Conservation (phyloP, 2,888 invertebrate species). For the Caenorhabditis afra region DNA sequence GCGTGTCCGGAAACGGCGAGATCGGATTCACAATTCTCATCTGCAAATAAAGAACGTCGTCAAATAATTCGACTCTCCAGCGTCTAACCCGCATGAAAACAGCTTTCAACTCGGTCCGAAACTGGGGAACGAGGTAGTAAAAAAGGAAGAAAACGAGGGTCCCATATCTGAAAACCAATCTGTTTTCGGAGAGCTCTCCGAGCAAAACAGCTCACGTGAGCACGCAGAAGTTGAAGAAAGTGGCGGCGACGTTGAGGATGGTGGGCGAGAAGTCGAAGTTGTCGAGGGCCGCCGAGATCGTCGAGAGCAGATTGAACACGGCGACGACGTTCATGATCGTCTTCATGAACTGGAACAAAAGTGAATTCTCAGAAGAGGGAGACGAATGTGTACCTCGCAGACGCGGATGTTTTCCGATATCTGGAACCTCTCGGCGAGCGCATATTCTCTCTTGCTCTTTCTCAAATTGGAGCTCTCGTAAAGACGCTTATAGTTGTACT, state of each 20-base stretch:
- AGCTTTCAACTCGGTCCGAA: slow-evolving; percentile 22
- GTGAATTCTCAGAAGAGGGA: background rate
- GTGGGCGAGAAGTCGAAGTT: slow-evolving; percentile 48
- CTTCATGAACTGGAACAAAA: slow-evolving; percentile 57
- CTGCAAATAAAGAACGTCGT: slow-evolving; percentile 15
- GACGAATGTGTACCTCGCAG: too few relatives aligned
- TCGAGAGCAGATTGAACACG: slow-evolving; percentile 57
- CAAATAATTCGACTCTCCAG: background rate
- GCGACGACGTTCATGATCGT: slow-evolving; percentile 56
- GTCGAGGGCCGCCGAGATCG: slow-evolving; percentile 52
- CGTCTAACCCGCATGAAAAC: slow-evolving; percentile 20
- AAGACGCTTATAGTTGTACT: slow-evolving; percentile 54
- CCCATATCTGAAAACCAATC: slow-evolving; percentile 51
- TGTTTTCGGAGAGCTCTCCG: background rate
- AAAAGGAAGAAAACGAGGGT: slow-evolving; percentile 44
- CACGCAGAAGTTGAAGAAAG: slow-evolving; percentile 58
- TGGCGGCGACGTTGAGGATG: slow-evolving; percentile 44
- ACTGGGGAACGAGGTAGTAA: slow-evolving; percentile 47
- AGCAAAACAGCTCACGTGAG: slow-evolving; percentile 28
- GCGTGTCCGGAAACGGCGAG: slow-evolving; percentile 20
- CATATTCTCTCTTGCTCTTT: slow-evolving; percentile 54
- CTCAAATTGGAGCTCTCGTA: slow-evolving; percentile 59
- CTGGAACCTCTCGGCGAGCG: slow-evolving; percentile 55
- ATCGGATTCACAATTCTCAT: slow-evolving; percentile 45
- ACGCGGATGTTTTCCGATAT: slow-evolving; percentile 62